Conservation (phyloP, 2,888 invertebrate species). For the Mycalesis mineus region DNA sequence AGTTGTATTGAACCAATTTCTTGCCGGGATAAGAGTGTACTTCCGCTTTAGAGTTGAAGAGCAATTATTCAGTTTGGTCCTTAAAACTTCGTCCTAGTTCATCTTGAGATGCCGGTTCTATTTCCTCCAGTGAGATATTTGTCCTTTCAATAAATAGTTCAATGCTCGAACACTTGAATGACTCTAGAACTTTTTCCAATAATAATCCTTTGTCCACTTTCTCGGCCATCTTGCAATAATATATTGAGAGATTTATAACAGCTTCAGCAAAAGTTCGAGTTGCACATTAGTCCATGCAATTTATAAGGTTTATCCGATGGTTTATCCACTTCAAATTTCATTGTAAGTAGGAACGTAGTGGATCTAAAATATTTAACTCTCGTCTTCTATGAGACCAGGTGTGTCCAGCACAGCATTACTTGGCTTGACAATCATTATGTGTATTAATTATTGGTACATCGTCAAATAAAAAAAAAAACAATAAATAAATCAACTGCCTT, state of each 20-base stretch:
- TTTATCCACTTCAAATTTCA: too few relatives aligned
- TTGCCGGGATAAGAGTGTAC: constrained; percentile 13
- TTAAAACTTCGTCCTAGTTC: constrained; percentile 23
- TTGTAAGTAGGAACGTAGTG: too few relatives aligned
- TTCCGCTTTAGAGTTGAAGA: constrained; percentile 17
- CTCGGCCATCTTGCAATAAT: background rate
- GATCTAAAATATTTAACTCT: too few relatives aligned
- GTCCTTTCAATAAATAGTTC: constrained; percentile 1
- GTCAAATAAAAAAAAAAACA: too few relatives aligned
- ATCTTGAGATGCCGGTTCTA: constrained; percentile 6
- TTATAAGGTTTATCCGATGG: too few relatives aligned
- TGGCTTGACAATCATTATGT: too few relatives aligned
- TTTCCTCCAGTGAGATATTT: constrained; percentile 13
- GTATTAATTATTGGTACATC: too few relatives aligned
- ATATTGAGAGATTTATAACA: background rate
- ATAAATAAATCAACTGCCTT: too few relatives aligned
- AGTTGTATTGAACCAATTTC: constrained; percentile 16
- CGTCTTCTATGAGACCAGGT: too few relatives aligned
- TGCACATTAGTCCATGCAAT: background rate
- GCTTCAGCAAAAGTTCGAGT: background rate
- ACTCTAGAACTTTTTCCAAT: background rate
- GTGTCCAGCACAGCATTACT: too few relatives aligned
- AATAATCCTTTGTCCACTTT: background rate
- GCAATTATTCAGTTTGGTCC: constrained; percentile 23
- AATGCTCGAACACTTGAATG: background rate